phyloP scores from a whole-genome alignment of 2,113 vertebrate genomes.

The Oceanodroma tethys region DNA sequence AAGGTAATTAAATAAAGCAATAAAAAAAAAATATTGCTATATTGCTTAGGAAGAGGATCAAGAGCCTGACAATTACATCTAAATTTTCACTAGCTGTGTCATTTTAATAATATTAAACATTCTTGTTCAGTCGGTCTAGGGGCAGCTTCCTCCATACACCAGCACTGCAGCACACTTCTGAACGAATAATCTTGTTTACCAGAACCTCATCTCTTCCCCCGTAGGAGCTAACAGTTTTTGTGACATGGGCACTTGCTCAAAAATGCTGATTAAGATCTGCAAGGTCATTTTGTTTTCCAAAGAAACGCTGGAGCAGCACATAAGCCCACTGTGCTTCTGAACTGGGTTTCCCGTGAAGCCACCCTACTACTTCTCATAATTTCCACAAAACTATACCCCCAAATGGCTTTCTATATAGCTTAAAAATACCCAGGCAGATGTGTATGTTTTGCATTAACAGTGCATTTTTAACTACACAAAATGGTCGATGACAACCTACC shows the following conservation, averaged over 20 bases:
- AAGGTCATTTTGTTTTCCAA: constrained; percentile 26
- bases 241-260: not conserved
- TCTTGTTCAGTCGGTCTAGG: not conserved
- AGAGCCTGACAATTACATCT: not conserved
- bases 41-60: not conserved
- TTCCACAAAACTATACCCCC: not conserved
- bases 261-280: constrained; percentile 37
- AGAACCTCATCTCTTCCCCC: not conserved
- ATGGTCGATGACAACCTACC: not conserved
- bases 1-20: not conserved
- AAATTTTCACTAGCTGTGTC: not conserved
- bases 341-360: not conserved
- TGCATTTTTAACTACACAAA: not conserved
- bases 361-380: not conserved
- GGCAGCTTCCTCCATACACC: not conserved
- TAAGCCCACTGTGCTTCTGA: not conserved
- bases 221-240: not conserved
- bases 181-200: not conserved
- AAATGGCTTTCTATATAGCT: not conserved
- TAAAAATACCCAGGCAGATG: not conserved
- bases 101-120: rapidly evolving
- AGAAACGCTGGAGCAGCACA: not conserved
- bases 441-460: not conserved
- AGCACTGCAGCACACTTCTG: not conserved
- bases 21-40: not conserved